Evolutionary conservation across 2,797 vertebrate species (phyloP).

Genomic region (Rhinoraja longicauda): DNA sequence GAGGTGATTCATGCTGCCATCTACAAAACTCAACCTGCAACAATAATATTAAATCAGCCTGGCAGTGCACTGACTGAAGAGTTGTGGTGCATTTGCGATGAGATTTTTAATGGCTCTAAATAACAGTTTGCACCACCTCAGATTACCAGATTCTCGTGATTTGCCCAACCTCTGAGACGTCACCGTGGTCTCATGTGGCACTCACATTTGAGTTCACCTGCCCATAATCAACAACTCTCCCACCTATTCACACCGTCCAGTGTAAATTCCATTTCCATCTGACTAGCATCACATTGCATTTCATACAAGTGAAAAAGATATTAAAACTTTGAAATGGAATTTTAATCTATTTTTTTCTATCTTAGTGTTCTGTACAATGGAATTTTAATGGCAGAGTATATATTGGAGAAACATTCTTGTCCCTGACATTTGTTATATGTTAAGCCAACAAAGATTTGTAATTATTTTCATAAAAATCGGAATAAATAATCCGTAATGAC

Average conservation of each 20-base stretch:
- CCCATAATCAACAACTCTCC: not conserved
- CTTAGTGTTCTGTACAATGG: not conserved
- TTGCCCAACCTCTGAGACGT: not conserved
- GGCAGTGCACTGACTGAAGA: not conserved
- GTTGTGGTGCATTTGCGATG: not conserved
- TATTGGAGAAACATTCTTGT: not conserved
- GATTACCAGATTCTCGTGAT: not conserved
- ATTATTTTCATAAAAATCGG: no score
- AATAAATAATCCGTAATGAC: not conserved
- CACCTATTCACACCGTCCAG: not conserved
- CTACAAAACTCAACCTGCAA: constrained; percentile 5
- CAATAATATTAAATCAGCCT: not conserved
- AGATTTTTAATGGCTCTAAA: not conserved
- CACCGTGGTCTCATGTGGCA: no score
- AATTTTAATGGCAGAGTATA: not conserved
- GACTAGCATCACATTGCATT: not conserved
- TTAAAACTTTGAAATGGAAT: not conserved
- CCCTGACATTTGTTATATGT: not conserved
- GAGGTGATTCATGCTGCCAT: not conserved
- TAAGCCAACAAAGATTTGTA: not conserved
- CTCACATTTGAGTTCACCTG: not conserved
- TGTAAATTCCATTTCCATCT: not conserved
- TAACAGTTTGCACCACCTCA: not conserved
- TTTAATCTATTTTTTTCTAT: not conserved
- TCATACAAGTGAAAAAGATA: not conserved